phyloP scores from a whole-genome alignment of 2,113 vertebrate species.

The Nothocercus julius region DNA sequence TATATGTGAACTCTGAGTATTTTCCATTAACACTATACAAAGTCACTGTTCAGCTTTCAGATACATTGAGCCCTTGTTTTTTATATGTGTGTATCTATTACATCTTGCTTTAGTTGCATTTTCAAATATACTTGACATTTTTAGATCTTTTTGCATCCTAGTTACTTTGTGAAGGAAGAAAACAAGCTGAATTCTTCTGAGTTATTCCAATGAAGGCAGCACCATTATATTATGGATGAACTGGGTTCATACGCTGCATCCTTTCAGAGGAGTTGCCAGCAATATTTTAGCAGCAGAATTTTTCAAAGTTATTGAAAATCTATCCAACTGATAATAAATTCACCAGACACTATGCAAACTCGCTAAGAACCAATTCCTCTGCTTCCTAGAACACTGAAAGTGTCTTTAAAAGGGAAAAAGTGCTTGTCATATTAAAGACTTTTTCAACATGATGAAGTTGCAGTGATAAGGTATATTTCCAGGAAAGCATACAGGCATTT shows the following conservation, averaged over 20 bases:
- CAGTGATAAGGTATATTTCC: background rate
- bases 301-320: slow-evolving; percentile 31
- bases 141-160: background rate
- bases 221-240: background rate
- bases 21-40: background rate
- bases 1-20: background rate
- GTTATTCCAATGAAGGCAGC: background rate
- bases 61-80: background rate
- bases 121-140: background rate
- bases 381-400: background rate
- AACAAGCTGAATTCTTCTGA: background rate
- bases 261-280: background rate
- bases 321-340: slow-evolving; percentile 17
- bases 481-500: background rate
- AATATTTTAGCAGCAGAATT: background rate
- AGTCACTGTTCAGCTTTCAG: background rate
- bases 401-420: background rate
- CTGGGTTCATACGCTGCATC: background rate
- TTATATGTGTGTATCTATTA: background rate
- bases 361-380: background rate
- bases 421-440: background rate
- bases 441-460: background rate
- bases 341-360: background rate
- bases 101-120: background rate
- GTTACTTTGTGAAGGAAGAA: background rate